These are phyloP conservation scores for Lepidothrix coronata DNA, from an alignment of 2,113 vertebrate species.

Conservation along the genomic window DNA sequence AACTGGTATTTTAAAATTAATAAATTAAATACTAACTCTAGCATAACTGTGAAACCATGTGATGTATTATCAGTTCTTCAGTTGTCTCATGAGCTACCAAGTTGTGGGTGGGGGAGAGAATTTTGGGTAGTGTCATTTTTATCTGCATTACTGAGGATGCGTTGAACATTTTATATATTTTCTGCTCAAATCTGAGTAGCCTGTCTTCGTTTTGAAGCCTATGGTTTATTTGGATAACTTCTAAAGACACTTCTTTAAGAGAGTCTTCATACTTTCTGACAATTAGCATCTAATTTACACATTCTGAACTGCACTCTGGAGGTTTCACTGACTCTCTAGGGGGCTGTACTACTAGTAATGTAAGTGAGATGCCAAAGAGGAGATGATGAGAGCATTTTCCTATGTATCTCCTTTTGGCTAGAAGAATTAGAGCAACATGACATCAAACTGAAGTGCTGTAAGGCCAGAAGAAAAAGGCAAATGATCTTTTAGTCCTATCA, in stretches of 20 bases:
- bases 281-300: neutral
- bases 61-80: neutral
- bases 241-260: neutral
- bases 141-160: neutral
- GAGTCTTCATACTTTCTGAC: neutral
- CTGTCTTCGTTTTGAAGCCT: neutral
- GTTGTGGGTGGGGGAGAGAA: neutral
- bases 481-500: neutral
- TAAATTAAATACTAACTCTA: neutral
- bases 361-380: neutral
- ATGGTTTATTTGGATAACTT: neutral
- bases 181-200: neutral
- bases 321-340: neutral
- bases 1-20: neutral
- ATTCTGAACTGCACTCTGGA: neutral
- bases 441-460: neutral
- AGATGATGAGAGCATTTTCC: neutral
- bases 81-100: neutral
- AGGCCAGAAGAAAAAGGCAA: neutral
- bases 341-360: neutral
- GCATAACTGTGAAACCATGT: neutral
- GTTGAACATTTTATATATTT: neutral
- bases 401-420: neutral
- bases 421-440: neutral
- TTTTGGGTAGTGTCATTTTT: neutral